Evolutionary conservation across 2,797 vertebrate genomes (phyloP).

Genomic region (Botia kubotai): DNA sequence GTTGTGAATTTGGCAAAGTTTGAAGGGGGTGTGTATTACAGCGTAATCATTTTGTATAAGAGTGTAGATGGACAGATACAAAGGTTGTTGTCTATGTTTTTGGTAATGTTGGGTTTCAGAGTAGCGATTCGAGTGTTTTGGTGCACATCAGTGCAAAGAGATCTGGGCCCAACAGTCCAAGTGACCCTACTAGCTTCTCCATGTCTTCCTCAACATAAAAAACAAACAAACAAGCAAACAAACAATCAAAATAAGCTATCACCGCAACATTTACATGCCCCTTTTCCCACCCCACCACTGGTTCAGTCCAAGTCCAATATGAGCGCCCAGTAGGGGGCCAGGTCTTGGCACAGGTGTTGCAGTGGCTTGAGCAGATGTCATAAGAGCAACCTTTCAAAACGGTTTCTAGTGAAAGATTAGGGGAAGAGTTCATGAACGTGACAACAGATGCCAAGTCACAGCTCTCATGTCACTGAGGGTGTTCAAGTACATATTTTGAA

Average conservation of each 20-base stretch:
- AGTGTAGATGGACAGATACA: constrained; percentile 32
- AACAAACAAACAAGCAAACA: constrained; percentile 47
- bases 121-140: constrained; percentile 70
- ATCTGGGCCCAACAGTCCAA: constrained; percentile 76
- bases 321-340: constrained; percentile 37
- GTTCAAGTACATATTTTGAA: constrained; percentile 62
- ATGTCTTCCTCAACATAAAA: constrained; percentile 53
- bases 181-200: constrained; percentile 63
- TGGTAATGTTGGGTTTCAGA: constrained; percentile 60
- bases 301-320: constrained; percentile 51
- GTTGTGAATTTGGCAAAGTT: constrained; percentile 76
- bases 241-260: constrained; percentile 50
- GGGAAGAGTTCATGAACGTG: constrained; percentile 45
- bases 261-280: constrained; percentile 53
- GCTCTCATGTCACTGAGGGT: constrained; percentile 62
- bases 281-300: constrained; percentile 46
- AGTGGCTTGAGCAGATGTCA: constrained; percentile 51
- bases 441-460: constrained; percentile 47
- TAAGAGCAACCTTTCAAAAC: constrained; percentile 49
- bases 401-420: constrained; percentile 44
- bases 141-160: constrained; percentile 66
- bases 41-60: constrained; percentile 66
- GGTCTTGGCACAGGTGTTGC: constrained; percentile 56
- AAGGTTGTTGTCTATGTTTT: constrained; percentile 35
- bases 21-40: constrained; percentile 79